phyloP scores from a whole-genome alignment of 2,888 invertebrate species.

The Timema podura region DNA sequence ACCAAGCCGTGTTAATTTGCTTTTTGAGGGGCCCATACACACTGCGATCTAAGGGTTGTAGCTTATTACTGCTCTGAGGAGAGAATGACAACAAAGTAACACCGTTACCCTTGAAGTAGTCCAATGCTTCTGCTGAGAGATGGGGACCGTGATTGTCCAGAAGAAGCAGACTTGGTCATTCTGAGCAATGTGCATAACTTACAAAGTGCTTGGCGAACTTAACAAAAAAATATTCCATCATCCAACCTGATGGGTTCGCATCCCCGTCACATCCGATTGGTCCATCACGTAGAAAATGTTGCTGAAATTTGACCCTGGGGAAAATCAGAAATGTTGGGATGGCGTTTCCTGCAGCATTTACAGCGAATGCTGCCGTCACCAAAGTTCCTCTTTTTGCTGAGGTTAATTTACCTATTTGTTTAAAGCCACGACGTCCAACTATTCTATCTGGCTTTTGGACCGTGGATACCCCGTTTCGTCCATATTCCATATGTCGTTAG shows the following conservation, averaged over 20 bases:
- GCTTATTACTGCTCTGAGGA: slow-evolving; percentile 14
- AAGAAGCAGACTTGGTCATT: not conserved
- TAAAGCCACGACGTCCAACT: slow-evolving; percentile 8
- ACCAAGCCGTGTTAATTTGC: slow-evolving; percentile 4
- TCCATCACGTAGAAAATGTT: not conserved
- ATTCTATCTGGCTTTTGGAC: slow-evolving; percentile 17
- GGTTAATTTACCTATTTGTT: not conserved
- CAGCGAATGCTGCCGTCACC: slow-evolving; percentile 31
- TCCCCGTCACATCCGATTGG: slow-evolving; percentile 3
- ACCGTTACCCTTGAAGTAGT: slow-evolving; percentile 14
- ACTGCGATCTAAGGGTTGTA: slow-evolving; percentile 13
- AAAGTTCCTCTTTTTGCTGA: slow-evolving; percentile 33
- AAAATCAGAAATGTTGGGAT: slow-evolving; percentile 2
- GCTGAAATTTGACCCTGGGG: not conserved
- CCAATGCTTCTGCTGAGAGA: not conserved
- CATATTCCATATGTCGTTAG: slow-evolving; percentile 18
- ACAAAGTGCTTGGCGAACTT: not conserved
- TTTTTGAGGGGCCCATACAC: slow-evolving; percentile 12
- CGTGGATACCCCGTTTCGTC: slow-evolving; percentile 21
- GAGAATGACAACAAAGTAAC: slow-evolving; percentile 11
- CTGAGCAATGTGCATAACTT: not conserved
- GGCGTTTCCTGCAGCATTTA: slow-evolving; percentile 6
- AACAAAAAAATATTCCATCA: not conserved
- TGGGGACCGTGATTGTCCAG: not conserved
- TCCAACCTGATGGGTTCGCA: slow-evolving; percentile 11